A percentile compares a stretch with the other conserved stretches of the same genome.
Conservation (phyloP, 2,797 vertebrate genomes). For the Sebastes itinus region DNA sequence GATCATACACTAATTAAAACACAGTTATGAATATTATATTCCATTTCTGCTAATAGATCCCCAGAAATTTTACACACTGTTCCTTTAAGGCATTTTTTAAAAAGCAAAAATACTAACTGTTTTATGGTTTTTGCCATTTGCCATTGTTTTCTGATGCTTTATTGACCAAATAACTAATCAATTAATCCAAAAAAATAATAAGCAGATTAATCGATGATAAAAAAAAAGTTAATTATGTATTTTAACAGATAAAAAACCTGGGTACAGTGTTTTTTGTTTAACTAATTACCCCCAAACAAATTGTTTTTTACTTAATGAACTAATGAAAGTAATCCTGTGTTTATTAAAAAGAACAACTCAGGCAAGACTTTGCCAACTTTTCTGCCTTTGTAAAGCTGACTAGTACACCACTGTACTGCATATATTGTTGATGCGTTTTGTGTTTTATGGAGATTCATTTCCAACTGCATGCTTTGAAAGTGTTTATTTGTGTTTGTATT, state of each 20-base stretch:
- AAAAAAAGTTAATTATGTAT: background rate
- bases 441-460: slow-evolving; percentile 68
- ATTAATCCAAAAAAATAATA: background rate
- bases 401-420: background rate
- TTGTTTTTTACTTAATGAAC: background rate
- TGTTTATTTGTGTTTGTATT: slow-evolving; percentile 70
- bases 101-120: background rate
- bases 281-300: background rate
- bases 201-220: background rate
- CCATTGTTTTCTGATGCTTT: background rate
- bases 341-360: slow-evolving; percentile 1
- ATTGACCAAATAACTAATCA: background rate
- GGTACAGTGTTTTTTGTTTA: background rate
- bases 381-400: slow-evolving; percentile 20
- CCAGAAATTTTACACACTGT: no score
- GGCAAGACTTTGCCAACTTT: background rate
- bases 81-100: background rate
- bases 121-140: background rate
- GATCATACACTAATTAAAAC: no score
- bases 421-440: slow-evolving; percentile 30
- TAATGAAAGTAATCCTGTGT: slow-evolving; percentile 1
- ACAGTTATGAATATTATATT: no score
- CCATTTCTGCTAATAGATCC: no score
- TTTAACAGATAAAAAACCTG: background rate
- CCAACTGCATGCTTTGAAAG: slow-evolving; percentile 54